Conservation (phyloP, 2,888 invertebrate species). For the Noctua janthe region DNA sequence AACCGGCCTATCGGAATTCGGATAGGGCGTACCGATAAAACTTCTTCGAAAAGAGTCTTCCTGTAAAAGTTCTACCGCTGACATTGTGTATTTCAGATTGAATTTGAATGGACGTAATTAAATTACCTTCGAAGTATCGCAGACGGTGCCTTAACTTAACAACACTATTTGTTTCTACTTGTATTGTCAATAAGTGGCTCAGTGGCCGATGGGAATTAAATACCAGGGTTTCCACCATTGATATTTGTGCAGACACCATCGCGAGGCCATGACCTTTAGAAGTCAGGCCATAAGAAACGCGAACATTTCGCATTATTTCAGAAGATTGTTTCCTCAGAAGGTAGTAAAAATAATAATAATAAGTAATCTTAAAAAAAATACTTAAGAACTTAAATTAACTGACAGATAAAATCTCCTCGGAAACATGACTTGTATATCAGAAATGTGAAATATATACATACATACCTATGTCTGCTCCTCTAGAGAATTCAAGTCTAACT, state of each 20-base stretch:
- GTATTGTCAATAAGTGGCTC: not conserved
- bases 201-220: constrained; percentile 23
- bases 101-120: not conserved
- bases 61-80: not conserved
- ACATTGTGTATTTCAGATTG: not conserved
- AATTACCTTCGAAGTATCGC: not conserved
- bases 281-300: constrained; percentile 22
- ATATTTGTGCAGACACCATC: constrained; percentile 54
- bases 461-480: no score
- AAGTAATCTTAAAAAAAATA: not conserved
- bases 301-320: not conserved
- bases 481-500: not conserved
- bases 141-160: not conserved
- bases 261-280: constrained; percentile 52
- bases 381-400: not conserved
- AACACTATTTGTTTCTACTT: not conserved
- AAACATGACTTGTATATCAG: not conserved
- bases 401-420: not conserved
- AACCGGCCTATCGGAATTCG: not conserved
- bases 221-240: constrained; percentile 37
- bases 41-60: not conserved
- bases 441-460: not conserved
- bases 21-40: not conserved
- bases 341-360: no score
- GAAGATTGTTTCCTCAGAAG: no score